phyloP scores from a whole-genome alignment of 2,797 vertebrate species.

The Huso huso region DNA sequence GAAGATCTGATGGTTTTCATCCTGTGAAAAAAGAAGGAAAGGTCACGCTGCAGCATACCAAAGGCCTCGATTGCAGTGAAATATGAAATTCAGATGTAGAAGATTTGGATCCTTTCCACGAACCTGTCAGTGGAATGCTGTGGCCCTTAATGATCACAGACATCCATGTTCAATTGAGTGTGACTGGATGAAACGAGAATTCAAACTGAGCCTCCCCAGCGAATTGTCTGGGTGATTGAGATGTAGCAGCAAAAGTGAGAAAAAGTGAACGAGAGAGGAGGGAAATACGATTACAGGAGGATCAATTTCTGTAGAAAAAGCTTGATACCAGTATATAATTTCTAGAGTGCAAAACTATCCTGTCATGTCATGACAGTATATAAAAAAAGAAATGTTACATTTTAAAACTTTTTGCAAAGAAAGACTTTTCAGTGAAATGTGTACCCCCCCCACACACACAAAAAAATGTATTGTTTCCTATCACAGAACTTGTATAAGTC shows the following conservation, averaged over 20 bases:
- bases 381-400: too few species aligned
- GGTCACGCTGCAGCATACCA: conserved; percentile 20
- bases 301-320: conserved; percentile 23
- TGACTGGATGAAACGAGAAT: conserved; percentile 49
- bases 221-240: conserved; percentile 52
- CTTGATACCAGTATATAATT: too few species aligned
- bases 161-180: conserved; percentile 46
- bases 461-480: too few species aligned
- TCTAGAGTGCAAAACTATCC: too few species aligned
- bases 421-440: too few species aligned
- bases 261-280: conserved; percentile 4
- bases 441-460: too few species aligned
- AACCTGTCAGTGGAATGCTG: conserved; percentile 38
- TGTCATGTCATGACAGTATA: too few species aligned
- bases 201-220: conserved; percentile 22
- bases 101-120: conserved; percentile 41
- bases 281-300: conserved; percentile 38
- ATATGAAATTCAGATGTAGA: conserved; percentile 36
- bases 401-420: too few species aligned
- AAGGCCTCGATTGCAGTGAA: conserved; percentile 28
- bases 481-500: too few species aligned
- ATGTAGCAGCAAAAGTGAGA: conserved; percentile 25
- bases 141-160: conserved; percentile 49
- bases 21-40: conserved; percentile 18
- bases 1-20: conserved; percentile 5